A percentile compares a stretch with the other conserved stretches of the same genome.
Conservation (phyloP, 2,797 vertebrate species). For the Pangasius mekongensis region DNA sequence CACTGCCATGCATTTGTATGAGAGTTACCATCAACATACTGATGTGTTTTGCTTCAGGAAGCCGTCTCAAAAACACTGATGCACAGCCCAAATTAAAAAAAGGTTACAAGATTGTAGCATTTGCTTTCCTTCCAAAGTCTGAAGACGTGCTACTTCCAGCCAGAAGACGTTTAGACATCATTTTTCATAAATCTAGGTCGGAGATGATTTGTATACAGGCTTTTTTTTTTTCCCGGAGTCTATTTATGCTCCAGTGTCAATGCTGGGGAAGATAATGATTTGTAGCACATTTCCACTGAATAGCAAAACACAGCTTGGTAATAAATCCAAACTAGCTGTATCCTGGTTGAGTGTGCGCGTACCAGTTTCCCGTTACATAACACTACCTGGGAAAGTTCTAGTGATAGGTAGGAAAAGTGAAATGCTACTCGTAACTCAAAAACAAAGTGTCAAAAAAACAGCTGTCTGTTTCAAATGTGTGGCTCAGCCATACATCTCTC, state of each 20-base stretch:
- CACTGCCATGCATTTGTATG: neutral
- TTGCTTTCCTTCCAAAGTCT: neutral
- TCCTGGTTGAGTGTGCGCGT: neutral
- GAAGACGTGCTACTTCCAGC: neutral
- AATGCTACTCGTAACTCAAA: neutral
- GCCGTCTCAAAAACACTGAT: neutral
- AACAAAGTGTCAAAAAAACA: neutral
- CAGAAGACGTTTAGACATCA: neutral
- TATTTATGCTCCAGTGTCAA: slow-evolving; percentile 5
- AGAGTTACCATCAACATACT: neutral
- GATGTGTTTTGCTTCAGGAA: neutral
- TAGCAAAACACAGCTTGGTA: neutral
- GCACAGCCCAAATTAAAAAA: neutral
- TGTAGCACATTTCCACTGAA: neutral
- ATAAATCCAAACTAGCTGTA: neutral
- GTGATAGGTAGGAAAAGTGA: neutral
- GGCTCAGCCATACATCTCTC: neutral
- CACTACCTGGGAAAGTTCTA: neutral
- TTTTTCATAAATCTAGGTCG: neutral
- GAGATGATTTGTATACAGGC: neutral
- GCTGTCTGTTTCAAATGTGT: neutral
- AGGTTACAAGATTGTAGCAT: neutral
- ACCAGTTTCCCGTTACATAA: neutral
- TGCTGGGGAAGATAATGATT: neutral
- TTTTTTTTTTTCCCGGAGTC: no score